phyloP scores from a whole-genome alignment of 2,113 vertebrate species.

The Leucosticte australis region DNA sequence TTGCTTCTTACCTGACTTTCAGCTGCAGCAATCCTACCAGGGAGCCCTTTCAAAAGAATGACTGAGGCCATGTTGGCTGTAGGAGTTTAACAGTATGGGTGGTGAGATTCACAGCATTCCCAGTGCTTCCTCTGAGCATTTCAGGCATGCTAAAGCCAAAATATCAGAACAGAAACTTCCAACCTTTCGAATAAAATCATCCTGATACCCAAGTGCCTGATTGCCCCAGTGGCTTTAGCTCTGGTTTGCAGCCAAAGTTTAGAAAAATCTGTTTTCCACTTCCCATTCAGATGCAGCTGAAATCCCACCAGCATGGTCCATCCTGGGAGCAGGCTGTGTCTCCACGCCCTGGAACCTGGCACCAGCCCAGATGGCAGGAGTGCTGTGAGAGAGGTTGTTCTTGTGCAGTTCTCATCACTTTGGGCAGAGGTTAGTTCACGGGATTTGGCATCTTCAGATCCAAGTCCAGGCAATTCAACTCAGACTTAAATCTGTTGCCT shows the following conservation, averaged over 20 bases:
- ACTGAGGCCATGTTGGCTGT: neutral
- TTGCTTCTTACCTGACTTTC: neutral
- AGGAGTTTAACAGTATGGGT: neutral
- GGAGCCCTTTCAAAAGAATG: neutral
- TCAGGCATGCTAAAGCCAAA: neutral
- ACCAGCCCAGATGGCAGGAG: slow-evolving; percentile 27
- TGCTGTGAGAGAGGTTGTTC: neutral
- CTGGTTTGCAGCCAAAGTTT: slow-evolving; percentile 21
- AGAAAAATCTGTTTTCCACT: neutral
- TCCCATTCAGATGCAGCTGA: slow-evolving; percentile 8
- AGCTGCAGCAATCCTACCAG: neutral
- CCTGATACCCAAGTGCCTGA: neutral
- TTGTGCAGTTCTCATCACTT: neutral
- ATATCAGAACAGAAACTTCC: neutral
- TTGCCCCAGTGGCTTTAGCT: neutral
- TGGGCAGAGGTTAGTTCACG: neutral
- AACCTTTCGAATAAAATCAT: neutral
- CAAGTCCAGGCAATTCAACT: neutral
- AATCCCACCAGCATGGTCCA: slow-evolving; percentile 20
- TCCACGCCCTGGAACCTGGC: neutral
- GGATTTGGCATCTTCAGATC: slow-evolving; percentile 16
- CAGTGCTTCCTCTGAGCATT: neutral
- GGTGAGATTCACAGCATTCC: neutral
- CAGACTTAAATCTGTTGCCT: neutral
- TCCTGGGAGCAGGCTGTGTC: neutral